phyloP scores from a whole-genome alignment of 2,113 vertebrate genomes.

The Petroica traversi region DNA sequence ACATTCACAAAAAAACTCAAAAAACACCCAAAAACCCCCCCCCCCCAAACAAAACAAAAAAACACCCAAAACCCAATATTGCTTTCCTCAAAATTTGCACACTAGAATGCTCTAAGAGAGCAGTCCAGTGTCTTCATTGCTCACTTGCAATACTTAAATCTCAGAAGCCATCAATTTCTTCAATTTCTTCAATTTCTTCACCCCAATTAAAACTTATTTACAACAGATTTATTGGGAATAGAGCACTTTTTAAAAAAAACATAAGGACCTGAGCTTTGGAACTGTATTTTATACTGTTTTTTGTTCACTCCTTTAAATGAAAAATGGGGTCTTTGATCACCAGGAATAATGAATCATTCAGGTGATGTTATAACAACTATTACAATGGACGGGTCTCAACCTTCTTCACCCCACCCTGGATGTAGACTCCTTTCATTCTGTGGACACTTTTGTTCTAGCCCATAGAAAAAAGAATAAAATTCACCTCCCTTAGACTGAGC shows the following conservation, averaged over 20 bases:
- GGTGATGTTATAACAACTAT: background rate
- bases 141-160: background rate
- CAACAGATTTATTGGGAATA: background rate
- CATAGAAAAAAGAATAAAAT: background rate
- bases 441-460: background rate
- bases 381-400: fast-evolving
- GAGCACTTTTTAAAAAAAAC: background rate
- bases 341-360: background rate
- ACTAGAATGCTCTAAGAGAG: background rate
- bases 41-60: too few relatives aligned
- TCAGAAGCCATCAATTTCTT: background rate
- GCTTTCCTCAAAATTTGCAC: background rate
- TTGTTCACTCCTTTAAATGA: background rate
- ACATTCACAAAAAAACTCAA: background rate
- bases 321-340: background rate
- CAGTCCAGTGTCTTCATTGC: background rate
- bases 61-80: too few relatives aligned
- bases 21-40: too few relatives aligned
- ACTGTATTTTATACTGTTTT: background rate
- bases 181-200: background rate
- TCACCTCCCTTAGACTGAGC: background rate
- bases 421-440: background rate
- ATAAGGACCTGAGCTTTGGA: background rate
- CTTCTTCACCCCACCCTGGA: background rate
- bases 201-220: background rate